A percentile compares a stretch with the other conserved stretches of the same genome.
phyloP scores from a whole-genome alignment of 2,888 invertebrate genomes.

The Dasypogon diadema region DNA sequence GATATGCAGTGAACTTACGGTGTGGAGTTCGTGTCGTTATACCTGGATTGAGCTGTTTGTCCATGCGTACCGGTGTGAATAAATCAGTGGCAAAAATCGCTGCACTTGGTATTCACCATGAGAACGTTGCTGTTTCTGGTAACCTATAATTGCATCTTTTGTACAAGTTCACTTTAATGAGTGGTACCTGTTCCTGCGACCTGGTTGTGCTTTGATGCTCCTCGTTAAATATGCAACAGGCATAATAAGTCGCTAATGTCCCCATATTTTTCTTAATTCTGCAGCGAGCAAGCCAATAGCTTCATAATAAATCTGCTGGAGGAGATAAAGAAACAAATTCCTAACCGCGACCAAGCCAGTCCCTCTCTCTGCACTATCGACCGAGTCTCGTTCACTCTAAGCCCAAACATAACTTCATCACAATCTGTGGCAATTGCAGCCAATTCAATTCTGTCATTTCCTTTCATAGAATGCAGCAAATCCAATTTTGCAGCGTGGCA shows the following conservation, averaged over 20 bases:
- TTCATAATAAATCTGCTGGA: background rate
- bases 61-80: conserved; percentile 25
- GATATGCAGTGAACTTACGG: background rate
- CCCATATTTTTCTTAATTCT: background rate
- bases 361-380: background rate
- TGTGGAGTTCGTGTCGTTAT: background rate
- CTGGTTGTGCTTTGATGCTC: too few species aligned
- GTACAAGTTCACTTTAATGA: background rate
- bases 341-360: background rate
- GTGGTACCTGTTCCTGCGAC: background rate
- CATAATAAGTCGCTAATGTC: too few species aligned
- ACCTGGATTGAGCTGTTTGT: conserved; percentile 21
- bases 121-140: background rate
- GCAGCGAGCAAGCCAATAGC: background rate
- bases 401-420: conserved; percentile 39
- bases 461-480: conserved; percentile 55
- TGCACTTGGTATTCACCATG: background rate
- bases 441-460: conserved; percentile 55
- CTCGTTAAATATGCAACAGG: too few species aligned
- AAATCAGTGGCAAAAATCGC: conserved; percentile 17
- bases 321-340: conserved; percentile 33
- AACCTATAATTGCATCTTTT: conserved; percentile 3
- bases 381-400: background rate
- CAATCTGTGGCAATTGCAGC: conserved; percentile 45
- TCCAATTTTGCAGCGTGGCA: conserved; percentile 51